Conservation (phyloP, 2,888 invertebrate species). For the Seira ritae region DNA sequence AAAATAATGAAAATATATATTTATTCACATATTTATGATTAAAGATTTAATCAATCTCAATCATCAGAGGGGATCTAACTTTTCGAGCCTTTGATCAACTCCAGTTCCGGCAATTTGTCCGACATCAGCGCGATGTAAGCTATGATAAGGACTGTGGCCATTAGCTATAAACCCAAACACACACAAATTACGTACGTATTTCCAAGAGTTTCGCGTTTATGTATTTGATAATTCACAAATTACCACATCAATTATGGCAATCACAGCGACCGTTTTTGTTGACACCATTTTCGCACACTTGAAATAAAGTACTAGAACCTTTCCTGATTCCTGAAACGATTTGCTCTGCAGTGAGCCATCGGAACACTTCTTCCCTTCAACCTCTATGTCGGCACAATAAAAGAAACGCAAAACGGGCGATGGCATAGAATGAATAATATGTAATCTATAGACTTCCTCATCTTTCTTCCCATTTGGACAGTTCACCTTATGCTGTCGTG, state of each 20-base stretch:
- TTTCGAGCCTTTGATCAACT: constrained; percentile 38
- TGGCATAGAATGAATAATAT: no score
- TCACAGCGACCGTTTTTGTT: background rate
- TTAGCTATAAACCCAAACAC: constrained; percentile 3
- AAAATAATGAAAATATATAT: background rate
- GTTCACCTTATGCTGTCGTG: no score
- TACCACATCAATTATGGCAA: constrained; percentile 35
- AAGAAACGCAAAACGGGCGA: no score
- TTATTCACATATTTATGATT: background rate
- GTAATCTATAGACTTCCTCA: no score
- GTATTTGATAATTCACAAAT: background rate
- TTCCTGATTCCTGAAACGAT: no score
- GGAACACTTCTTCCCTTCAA: no score
- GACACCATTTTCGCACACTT: no score
- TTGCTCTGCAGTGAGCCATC: no score
- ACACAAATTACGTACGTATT: background rate
- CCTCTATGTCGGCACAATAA: no score
- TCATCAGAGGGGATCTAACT: constrained; percentile 23
- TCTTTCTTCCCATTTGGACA: no score
- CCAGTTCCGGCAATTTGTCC: constrained; percentile 28
- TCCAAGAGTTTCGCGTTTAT: background rate
- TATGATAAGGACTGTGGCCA: constrained; percentile 27
- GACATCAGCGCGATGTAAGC: constrained; percentile 29
- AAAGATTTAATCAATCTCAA: no score
- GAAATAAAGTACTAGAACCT: no score